A percentile compares a stretch with the other conserved stretches of the same genome.
phyloP scores from a whole-genome alignment of 1,140 invertebrate genomes.

The Drosophila nasuta region DNA sequence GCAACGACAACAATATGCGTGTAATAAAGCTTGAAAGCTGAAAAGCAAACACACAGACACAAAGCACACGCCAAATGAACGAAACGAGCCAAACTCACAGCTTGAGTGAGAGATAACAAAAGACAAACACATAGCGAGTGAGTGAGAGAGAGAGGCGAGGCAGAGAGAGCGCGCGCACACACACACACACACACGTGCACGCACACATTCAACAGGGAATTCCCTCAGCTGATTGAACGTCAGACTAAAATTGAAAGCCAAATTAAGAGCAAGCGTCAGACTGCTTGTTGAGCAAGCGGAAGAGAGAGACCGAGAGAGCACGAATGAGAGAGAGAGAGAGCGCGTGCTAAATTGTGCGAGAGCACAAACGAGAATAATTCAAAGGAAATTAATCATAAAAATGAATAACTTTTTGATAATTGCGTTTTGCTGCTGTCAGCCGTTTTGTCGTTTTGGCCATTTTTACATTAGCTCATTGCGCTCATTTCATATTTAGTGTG shows the following conservation, averaged over 20 bases:
- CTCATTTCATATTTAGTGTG: conserved; percentile 21
- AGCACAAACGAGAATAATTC: conserved; percentile 47
- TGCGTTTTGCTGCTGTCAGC: conserved; percentile 63
- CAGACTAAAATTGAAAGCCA: conserved; percentile 49
- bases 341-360: not conserved
- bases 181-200: not conserved
- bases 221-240: conserved; percentile 48
- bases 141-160: not conserved
- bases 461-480: conserved; percentile 38
- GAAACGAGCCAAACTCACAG: conserved; percentile 24
- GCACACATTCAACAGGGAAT: conserved; percentile 48
- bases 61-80: conserved; percentile 18
- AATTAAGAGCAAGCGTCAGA: conserved; percentile 27
- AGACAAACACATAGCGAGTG: not conserved
- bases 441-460: conserved; percentile 41
- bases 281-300: not conserved
- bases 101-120: conserved; percentile 37
- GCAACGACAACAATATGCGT: conserved; percentile 51
- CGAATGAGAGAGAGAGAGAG: not conserved
- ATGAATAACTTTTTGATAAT: conserved; percentile 78
- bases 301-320: conserved; percentile 7
- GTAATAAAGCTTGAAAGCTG: conserved; percentile 50
- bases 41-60: conserved; percentile 41
- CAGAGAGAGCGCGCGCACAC: not conserved
- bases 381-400: conserved; percentile 81